Conservation (phyloP, 2,888 invertebrate species). For the Trissolcus brochymenae region DNA sequence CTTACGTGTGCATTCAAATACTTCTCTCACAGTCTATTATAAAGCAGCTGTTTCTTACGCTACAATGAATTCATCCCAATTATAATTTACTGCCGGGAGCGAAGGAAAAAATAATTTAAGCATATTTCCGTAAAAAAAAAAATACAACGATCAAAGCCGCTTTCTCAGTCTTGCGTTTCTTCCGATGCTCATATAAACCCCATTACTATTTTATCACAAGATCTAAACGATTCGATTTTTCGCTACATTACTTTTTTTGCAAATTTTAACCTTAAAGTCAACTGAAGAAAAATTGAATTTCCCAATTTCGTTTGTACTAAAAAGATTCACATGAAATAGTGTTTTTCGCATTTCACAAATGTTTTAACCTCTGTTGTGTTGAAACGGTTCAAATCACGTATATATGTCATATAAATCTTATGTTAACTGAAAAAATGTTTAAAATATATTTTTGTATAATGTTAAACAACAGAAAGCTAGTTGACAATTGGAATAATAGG, state of each 20-base stretch:
- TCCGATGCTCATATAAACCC: no score
- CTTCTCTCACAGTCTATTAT: slow-evolving; percentile 30
- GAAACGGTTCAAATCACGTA: slow-evolving; percentile 9
- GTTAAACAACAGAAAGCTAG: slow-evolving; percentile 39
- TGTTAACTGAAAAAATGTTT: not conserved
- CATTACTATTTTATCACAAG: no score
- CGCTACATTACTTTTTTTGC: no score
- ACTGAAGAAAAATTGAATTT: no score
- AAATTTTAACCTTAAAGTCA: no score
- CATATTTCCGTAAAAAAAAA: not conserved
- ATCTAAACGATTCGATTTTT: no score
- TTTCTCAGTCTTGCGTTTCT: no score
- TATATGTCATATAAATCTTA: slow-evolving; percentile 8
- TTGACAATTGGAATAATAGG: slow-evolving; percentile 26
- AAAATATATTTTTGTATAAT: slow-evolving; percentile 20
- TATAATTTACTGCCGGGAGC: slow-evolving; percentile 16
- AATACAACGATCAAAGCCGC: not conserved
- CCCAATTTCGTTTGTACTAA: no score
- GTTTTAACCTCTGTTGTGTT: not conserved
- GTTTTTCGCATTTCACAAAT: no score
- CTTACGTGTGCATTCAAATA: slow-evolving; percentile 34
- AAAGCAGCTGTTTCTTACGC: slow-evolving; percentile 34
- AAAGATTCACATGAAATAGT: no score
- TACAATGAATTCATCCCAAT: slow-evolving; percentile 23
- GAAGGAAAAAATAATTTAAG: not conserved